Conservation (phyloP, 2,113 vertebrate genomes). For the Pithys albifrons region DNA sequence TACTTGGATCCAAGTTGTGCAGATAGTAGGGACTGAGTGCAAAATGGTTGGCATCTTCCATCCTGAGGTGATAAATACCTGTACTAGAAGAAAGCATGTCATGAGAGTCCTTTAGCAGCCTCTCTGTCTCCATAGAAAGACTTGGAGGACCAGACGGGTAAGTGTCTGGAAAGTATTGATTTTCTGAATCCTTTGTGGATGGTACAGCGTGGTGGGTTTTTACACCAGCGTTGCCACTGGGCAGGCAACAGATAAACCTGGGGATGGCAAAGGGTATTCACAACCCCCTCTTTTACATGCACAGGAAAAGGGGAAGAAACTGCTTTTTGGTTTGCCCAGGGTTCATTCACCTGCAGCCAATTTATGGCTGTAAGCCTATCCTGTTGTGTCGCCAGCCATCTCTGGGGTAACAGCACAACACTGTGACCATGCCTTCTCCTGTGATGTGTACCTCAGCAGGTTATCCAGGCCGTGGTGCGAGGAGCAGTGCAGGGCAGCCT, state of each 20-base stretch:
- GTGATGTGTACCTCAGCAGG: background rate
- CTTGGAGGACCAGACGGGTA: background rate
- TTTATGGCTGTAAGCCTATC: rapidly evolving
- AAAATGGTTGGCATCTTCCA: background rate
- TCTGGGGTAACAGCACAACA: background rate
- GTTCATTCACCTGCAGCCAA: background rate
- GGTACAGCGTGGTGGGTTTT: background rate
- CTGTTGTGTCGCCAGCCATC: background rate
- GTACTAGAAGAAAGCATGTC: background rate
- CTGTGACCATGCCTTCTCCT: rapidly evolving
- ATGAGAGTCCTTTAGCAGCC: background rate
- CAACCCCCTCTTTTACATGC: background rate
- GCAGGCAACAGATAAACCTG: rapidly evolving
- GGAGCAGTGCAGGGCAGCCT: background rate
- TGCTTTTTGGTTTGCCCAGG: background rate
- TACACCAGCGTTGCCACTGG: background rate
- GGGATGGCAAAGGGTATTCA: background rate
- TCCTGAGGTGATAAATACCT: background rate
- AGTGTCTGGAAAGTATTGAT: background rate
- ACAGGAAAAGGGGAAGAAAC: background rate
- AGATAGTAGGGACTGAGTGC: background rate
- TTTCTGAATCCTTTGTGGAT: background rate
- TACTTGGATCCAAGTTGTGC: background rate
- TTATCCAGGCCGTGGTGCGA: rapidly evolving
- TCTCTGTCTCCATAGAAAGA: background rate